phyloP scores from a whole-genome alignment of 2,113 vertebrate species.

The Hippocampus guttulatus region DNA sequence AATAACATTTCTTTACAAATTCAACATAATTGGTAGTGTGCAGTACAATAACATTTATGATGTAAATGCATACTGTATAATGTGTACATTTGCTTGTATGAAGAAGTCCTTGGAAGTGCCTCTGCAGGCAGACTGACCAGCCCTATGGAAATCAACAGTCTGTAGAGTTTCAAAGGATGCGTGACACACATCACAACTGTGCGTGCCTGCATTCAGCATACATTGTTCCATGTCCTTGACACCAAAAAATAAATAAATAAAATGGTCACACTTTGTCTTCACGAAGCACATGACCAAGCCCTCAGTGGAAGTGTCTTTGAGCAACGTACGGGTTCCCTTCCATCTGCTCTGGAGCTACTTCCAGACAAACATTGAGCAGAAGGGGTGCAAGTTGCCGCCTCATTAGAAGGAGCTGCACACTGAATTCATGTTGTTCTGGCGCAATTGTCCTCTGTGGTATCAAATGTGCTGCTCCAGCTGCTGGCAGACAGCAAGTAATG shows the following conservation, averaged over 20 bases:
- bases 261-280: neutral
- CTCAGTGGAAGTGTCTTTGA: slow-evolving; percentile 18
- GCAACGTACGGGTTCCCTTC: slow-evolving; percentile 11
- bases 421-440: slow-evolving; percentile 57
- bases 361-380: slow-evolving; percentile 19
- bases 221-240: slow-evolving; percentile 19
- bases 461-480: slow-evolving; percentile 68
- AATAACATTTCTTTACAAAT: slow-evolving; percentile 16
- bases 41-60: slow-evolving; percentile 23
- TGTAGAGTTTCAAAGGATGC: slow-evolving; percentile 9
- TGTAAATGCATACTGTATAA: slow-evolving; percentile 4
- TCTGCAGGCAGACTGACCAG: slow-evolving; percentile 16
- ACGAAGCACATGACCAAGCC: neutral
- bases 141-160: slow-evolving; percentile 25
- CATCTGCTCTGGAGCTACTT: slow-evolving; percentile 7
- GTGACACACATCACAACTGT: slow-evolving; percentile 13
- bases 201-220: slow-evolving; percentile 4
- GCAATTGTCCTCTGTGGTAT: slow-evolving; percentile 67
- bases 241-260: neutral
- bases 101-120: slow-evolving; percentile 15
- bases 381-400: neutral
- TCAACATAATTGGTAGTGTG: slow-evolving; percentile 19
- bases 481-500: slow-evolving; percentile 65
- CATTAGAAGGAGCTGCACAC: neutral
- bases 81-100: neutral